Evolutionary conservation across 2,888 invertebrate species (phyloP), one percentile per base, ranked within the genome.

Genomic region (Drosophila lutescens): DNA sequence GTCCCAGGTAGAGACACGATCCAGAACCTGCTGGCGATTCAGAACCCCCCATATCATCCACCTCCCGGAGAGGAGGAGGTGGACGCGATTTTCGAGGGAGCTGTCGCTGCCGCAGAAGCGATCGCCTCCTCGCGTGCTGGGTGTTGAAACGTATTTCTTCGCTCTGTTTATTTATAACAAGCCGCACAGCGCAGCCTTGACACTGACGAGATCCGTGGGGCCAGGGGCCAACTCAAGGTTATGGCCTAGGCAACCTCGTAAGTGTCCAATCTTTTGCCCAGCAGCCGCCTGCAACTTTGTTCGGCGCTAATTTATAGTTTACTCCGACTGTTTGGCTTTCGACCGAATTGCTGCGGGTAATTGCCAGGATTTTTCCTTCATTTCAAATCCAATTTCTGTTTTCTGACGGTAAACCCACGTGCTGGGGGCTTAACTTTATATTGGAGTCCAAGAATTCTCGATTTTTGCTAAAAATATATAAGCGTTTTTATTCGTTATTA

Each of bases 291-390:
- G 74, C 78, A 80, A 72, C 80, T 44, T 77, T 77, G 74, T 77
- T 65, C n/a, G 44, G 61, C 58, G 53, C 63, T 83, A 80, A 83
- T 78, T 86, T 88, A 86, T 86, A 62, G 79, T 75, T 74, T 49
- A 56, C 10, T 15, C 17, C 34, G 20, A 36, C 59, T 44, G 30
- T 38, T 50, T n/a, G 20, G 12, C 53, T 17, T 43, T 51, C 38
- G 32, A n/a, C 23, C 26, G 20, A 47, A 69, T 47, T 59, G 32
- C 71, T 54, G 59, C 32, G 41, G 53, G 60, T 69, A 44, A 43
- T 58, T 58, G 57, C 20, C 5, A 40, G 32, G 13, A 20, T 4
- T 32, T 34, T n/a, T 4, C 5, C n/a, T 12, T 30, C 12, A 17
- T 32, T 32, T 10, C 12, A 38, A 13, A 30, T 20, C 30, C 46